These are phyloP conservation scores for Helicolenus hilgendorfi DNA, from an alignment of 2,797 vertebrate genomes.

Conservation along the genomic window DNA sequence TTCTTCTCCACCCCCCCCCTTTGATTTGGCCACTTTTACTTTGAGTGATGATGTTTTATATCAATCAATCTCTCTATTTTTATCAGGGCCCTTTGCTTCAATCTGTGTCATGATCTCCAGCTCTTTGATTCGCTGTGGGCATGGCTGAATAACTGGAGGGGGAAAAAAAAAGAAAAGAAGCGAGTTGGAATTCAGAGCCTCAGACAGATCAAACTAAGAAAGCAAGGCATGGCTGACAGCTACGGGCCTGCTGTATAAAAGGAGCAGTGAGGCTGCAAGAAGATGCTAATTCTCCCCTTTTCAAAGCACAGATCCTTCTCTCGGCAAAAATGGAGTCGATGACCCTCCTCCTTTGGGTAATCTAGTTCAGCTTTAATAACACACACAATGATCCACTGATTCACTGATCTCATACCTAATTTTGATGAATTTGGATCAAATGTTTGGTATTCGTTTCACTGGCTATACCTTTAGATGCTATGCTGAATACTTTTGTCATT, in stretches of 20 bases:
- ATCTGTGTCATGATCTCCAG: constrained; percentile 49
- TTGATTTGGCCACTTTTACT: constrained; percentile 48
- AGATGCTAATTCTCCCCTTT: constrained; percentile 76
- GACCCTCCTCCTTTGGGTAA: constrained; percentile 16
- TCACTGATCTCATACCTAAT: neutral
- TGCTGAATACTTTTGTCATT: neutral
- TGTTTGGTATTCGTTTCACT: neutral
- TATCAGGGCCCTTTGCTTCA: constrained; percentile 21
- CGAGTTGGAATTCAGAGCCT: constrained; percentile 55
- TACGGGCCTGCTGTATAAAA: constrained; percentile 69
- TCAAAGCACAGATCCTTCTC: constrained; percentile 54
- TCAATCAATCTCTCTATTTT: constrained; percentile 46
- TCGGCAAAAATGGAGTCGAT: constrained; percentile 38
- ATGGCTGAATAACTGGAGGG: constrained; percentile 32
- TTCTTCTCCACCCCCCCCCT: neutral
- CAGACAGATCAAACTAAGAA: constrained; percentile 73
- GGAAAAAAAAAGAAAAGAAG: constrained; percentile 3
- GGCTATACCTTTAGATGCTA: neutral
- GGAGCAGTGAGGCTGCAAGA: constrained; percentile 80
- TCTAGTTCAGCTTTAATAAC: constrained; percentile 37
- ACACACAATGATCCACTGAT: neutral
- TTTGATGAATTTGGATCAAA: neutral
- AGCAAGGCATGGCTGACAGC: constrained; percentile 71
- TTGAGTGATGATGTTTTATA: constrained; percentile 35
- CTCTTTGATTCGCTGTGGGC: constrained; percentile 35